Percentiles rank a stretch among this genome's conserved stretches.
These are phyloP conservation scores for Bergia puertoricense DNA, from an alignment of 92 coral and sea anemone species.

Conservation along the genomic window DNA sequence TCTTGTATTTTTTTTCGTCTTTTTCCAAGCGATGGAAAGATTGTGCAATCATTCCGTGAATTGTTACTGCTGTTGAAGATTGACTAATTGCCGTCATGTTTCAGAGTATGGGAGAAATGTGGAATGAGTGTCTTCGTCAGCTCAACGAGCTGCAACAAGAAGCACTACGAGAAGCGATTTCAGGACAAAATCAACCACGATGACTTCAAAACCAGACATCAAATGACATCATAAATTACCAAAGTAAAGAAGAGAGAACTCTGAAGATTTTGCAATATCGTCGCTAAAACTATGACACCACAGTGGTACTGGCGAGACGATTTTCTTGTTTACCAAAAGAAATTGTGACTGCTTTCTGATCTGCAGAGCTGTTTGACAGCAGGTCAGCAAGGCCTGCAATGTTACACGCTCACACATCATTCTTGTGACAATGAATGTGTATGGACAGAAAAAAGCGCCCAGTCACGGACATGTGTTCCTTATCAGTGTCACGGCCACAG, in stretches of 20 bases:
- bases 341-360: neutral
- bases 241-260: neutral
- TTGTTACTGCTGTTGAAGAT: neutral
- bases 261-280: neutral
- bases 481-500: neutral
- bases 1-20: too few species aligned
- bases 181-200: constrained; percentile 26
- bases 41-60: too few species aligned
- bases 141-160: constrained; percentile 88
- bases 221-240: neutral
- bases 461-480: neutral
- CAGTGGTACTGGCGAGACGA: neutral
- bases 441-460: too few species aligned
- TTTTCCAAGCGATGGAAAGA: too few species aligned
- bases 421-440: too few species aligned
- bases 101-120: constrained; percentile 68
- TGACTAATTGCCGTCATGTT: neutral
- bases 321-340: neutral
- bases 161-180: constrained; percentile 70
- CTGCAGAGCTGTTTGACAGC: neutral
- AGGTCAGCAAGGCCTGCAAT: neutral
- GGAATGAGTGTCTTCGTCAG: constrained; percentile 83
- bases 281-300: neutral
- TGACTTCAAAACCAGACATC: neutral
- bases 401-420: too few species aligned